These are phyloP conservation scores for Otus scops DNA, from an alignment of 2,797 vertebrate genomes.

Conservation along the genomic window DNA sequence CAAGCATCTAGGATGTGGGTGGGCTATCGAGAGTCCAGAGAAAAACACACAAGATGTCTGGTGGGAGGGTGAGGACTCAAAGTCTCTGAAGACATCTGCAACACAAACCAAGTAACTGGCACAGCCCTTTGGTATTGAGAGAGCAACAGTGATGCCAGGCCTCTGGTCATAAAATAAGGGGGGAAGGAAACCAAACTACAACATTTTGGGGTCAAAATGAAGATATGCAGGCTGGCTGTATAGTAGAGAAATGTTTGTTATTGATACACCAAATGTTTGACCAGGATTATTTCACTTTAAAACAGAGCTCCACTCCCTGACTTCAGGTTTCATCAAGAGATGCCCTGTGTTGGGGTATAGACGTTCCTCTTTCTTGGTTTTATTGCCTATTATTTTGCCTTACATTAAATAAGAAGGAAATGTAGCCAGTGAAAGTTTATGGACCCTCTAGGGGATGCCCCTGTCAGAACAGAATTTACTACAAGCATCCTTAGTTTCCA, in stretches of 20 bases:
- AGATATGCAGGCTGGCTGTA: neutral
- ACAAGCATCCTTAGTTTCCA: neutral
- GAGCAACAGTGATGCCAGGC: neutral
- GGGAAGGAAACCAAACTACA: neutral
- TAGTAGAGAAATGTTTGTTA: neutral
- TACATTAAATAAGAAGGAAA: neutral
- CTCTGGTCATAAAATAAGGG: neutral
- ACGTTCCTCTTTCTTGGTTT: neutral
- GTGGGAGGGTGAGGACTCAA: neutral
- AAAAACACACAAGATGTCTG: neutral
- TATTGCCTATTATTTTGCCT: neutral
- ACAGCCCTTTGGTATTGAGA: neutral
- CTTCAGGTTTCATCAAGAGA: neutral
- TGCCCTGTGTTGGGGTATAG: neutral
- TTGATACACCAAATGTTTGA: neutral
- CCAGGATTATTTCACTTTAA: neutral
- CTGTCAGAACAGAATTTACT: neutral
- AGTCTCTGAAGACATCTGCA: neutral
- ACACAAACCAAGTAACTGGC: neutral
- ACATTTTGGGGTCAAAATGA: neutral
- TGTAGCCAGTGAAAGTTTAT: neutral
- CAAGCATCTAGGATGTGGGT: neutral
- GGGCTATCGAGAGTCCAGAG: neutral
- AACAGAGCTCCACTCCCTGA: neutral
- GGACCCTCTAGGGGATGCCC: neutral